Base-by-base conservation (phyloP, 1,140 invertebrate species). In the Solenopsis fugax region DNA sequence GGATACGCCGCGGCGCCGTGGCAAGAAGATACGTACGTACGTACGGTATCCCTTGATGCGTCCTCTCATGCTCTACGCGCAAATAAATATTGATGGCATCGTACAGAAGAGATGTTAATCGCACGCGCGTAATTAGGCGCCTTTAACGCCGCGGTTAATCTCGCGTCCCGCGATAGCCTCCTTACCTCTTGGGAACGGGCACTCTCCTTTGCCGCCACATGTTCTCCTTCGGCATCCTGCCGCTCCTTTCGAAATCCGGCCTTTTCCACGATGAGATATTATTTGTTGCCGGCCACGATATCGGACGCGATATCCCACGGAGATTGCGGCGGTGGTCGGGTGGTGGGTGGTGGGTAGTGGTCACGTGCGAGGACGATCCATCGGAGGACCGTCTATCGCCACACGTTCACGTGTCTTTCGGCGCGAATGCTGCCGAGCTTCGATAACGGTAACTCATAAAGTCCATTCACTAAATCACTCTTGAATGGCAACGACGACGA, bases 111-210 rank as follows among this genome's bases (percentile, higher is more conserved):
- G 71, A 85, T 85, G 54, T 64, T 85, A 85, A 85, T 85, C 56
- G 29, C 48, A 16, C 45, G 12, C 56, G 82, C 81, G 58, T 85
- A 77, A 78, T 85, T 78, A 78, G 58, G 34, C 29, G 29, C 9
- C 58, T 64, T 52, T 77, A 76, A 71, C 69, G 64, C 62, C 41
- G 58, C 50, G 24, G 60, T 77, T 52, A 80, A 86, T 67, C 29
- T 29, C 56, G 56, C 58, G n/a, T 21, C 75, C 45, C 18, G 71
- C 16, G 62, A 60, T 50, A 65, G 21, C 34, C 37, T 16, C n/a
- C 80, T 90, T 81, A 95, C 94, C 94, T 95, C 88, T 95, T 95
- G 2, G 94, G 94, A 76, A 95, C 93, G 54, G 90, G 92, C 52
- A 95, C 76, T 73, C 94, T 91, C 72, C 94, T 93, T 85, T 94